Base-by-base conservation (phyloP, 2,888 invertebrate genomes). In the Monoplex corrugatus region DNA sequence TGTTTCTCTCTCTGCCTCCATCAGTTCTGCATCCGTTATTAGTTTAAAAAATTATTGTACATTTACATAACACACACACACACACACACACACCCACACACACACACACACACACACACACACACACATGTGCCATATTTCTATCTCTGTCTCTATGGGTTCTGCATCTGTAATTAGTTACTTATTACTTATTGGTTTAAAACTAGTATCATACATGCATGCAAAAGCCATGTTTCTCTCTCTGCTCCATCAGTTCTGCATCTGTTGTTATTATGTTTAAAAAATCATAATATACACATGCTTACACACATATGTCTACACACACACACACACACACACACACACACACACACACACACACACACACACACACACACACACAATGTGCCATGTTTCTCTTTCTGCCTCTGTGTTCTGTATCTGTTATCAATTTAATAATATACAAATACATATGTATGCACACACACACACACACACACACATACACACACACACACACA, bases 1-100 rank as follows among this genome's bases (percentile, higher is more conserved):
- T 83, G 98, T 97, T 94, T 97, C 97, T 90, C 97, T 97, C 96
- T 99, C 99, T 19, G 97, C 97, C 87, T 98, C 98, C 87, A 98
- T 98, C 87, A 98, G 98, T 93, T 98, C 97, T 92, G 98, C 98
- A 96, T 98, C 97, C 97, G 94, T 8, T n/a, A n/a, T n/a, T n/a
- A 50, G 19, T 13, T 50, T 8, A 50, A 50, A 50, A 50, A 50
- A 50, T 13, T 13, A 50, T 13, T 19, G 50, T 50, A 13, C 50
- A 50, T 13, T 50, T 50, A 13, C 8, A 50, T 8, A 50, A 50
- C 50, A 50, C 50, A 50, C 50, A 19, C 50, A 50, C 16, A 19
- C 16, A 8, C 50, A 50, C 50, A 50, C 16, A 50, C 50, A 10
- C 28, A 72, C 72, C 43, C 80, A 80, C 43, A n/a, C 72, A n/a